Percentiles rank a stretch among this genome's conserved stretches.
Evolutionary conservation across 2,888 invertebrate genomes (phyloP).

Genomic region (Lasioglossum oenotherae): DNA sequence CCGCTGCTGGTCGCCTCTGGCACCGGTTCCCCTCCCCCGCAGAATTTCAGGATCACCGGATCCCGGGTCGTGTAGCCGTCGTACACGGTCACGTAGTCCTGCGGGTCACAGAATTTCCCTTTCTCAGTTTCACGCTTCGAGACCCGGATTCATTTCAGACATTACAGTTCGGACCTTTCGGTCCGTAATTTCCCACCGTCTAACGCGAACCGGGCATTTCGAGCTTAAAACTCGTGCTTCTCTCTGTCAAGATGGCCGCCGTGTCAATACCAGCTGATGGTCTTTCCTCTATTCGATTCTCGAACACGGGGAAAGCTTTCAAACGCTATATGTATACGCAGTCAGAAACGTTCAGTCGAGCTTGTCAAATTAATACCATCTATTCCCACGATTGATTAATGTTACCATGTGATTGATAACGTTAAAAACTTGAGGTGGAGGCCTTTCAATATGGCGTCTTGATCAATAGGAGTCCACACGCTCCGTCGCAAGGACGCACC

Average conservation of each 20-base stretch:
- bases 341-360: background rate
- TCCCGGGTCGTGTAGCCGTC: slow-evolving; percentile 95
- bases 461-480: background rate
- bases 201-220: background rate
- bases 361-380: background rate
- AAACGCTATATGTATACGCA: background rate
- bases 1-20: slow-evolving; percentile 95
- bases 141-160: background rate
- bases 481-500: background rate
- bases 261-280: background rate
- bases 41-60: slow-evolving; percentile 94
- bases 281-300: background rate
- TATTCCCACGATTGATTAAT: background rate
- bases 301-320: background rate
- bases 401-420: background rate
- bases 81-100: slow-evolving; percentile 95
- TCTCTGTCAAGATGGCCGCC: background rate
- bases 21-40: slow-evolving; percentile 94
- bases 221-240: background rate
- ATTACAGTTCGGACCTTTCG: background rate
- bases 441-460: background rate
- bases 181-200: background rate
- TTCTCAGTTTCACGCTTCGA: slow-evolving; percentile 4
- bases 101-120: slow-evolving; percentile 46
- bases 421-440: background rate